Evolutionary conservation across 2,113 vertebrate genomes (phyloP).

Genomic region (Podarcis muralis): DNA sequence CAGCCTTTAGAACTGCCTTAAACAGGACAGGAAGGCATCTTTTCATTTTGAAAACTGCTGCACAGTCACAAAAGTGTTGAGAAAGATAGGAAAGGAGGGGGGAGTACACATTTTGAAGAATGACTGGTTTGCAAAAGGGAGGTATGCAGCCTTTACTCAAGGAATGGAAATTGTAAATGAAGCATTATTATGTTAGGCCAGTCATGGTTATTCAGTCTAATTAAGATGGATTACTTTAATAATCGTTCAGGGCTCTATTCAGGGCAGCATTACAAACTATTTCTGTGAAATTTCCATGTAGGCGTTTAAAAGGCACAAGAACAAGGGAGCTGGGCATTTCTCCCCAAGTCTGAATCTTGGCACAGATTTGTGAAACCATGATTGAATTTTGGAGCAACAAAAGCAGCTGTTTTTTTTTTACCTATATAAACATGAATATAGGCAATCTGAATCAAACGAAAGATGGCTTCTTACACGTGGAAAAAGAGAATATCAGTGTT

Average conservation of each 20-base stretch:
- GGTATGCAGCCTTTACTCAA: constrained; percentile 6
- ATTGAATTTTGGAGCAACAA: neutral
- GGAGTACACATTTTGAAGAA: constrained; percentile 1
- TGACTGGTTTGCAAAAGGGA: neutral
- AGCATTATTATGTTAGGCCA: constrained; percentile 61
- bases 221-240: constrained; percentile 73
- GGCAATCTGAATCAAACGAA: constrained; percentile 13
- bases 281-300: constrained; percentile 41
- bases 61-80: neutral
- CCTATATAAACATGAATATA: neutral
- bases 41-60: neutral
- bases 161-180: constrained; percentile 58
- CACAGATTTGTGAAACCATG: constrained; percentile 39
- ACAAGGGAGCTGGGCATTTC: constrained; percentile 18
- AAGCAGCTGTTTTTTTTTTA: neutral
- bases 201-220: constrained; percentile 66
- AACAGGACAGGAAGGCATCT: neutral
- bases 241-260: constrained; percentile 63
- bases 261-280: constrained; percentile 47
- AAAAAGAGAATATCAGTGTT: neutral
- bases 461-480: neutral
- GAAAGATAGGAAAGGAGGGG: neutral
- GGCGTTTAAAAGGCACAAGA: constrained; percentile 49
- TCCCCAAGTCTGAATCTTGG: constrained; percentile 17
- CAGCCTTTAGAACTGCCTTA: neutral